Conservation (phyloP, 2,797 vertebrate species). For the Betta splendens region DNA sequence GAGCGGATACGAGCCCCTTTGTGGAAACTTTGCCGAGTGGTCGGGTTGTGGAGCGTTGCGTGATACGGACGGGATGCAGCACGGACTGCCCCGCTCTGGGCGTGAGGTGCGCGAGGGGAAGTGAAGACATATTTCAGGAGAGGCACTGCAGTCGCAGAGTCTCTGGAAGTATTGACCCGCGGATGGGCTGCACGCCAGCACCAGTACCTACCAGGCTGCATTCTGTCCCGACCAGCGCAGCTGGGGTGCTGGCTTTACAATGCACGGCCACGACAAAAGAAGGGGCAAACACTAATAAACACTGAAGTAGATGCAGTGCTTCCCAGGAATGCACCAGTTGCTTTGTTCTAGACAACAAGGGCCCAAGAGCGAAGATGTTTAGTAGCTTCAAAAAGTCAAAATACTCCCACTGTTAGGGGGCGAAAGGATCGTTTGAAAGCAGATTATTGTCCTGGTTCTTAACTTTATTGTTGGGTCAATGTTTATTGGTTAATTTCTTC, state of each 20-base stretch:
- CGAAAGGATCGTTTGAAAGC: not conserved
- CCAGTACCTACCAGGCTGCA: slow-evolving; percentile 57
- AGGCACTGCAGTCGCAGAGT: slow-evolving; percentile 74
- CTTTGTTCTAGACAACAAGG: slow-evolving; percentile 14
- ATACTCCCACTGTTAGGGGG: not conserved
- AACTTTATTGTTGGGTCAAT: not conserved
- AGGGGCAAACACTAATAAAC: slow-evolving; percentile 44
- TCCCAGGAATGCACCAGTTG: slow-evolving; percentile 34
- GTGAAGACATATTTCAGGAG: slow-evolving; percentile 72
- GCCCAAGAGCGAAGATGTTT: slow-evolving; percentile 11
- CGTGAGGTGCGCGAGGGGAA: slow-evolving; percentile 59
- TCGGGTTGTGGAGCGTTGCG: slow-evolving; percentile 32
- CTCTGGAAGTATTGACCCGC: slow-evolving; percentile 81
- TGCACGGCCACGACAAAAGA: slow-evolving; percentile 35
- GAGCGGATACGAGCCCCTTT: slow-evolving; percentile 37
- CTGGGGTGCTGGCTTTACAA: slow-evolving; percentile 54
- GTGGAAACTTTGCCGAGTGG: slow-evolving; percentile 62
- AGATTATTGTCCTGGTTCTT: not conserved
- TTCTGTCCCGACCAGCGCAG: slow-evolving; percentile 47
- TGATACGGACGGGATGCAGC: slow-evolving; percentile 46
- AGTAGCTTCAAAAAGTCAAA: slow-evolving; percentile 14
- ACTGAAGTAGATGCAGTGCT: slow-evolving; percentile 50
- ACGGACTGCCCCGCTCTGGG: slow-evolving; percentile 40
- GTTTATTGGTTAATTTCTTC: not conserved
- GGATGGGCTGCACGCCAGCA: slow-evolving; percentile 73